A percentile compares a stretch with the other conserved stretches of the same genome.
These are phyloP conservation scores for Lethenteron camtschaticum DNA, from an alignment of 2,113 vertebrate genomes.

Conservation along the genomic window DNA sequence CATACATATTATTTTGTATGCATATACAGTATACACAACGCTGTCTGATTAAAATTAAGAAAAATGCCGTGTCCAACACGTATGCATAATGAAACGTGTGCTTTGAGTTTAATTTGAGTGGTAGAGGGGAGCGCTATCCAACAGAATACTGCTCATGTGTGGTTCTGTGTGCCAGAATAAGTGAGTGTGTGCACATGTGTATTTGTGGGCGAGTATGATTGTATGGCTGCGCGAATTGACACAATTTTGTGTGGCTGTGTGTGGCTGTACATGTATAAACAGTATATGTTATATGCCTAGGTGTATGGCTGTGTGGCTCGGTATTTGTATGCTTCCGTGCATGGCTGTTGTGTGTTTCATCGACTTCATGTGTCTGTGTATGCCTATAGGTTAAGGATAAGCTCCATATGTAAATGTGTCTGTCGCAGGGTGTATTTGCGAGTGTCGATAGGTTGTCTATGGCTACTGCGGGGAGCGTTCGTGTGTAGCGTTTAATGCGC, in stretches of 20 bases:
- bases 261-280: not conserved
- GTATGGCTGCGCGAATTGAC: not conserved
- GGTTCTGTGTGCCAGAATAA: not conserved
- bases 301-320: not conserved
- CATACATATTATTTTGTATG: too few species aligned
- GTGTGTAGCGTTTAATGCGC: too few species aligned
- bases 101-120: too few species aligned
- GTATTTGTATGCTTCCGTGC: not conserved
- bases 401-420: not conserved
- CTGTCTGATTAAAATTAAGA: too few species aligned
- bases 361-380: not conserved
- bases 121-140: too few species aligned
- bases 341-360: not conserved
- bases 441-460: not conserved
- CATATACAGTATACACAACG: too few species aligned
- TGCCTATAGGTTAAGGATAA: not conserved
- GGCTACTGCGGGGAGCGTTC: too few species aligned
- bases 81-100: too few species aligned
- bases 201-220: not conserved
- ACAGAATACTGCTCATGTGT: not conserved
- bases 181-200: not conserved
- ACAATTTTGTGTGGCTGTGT: not conserved
- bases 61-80: too few species aligned
- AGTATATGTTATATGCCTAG: not conserved
- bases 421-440: not conserved